phyloP scores from a whole-genome alignment of 2,797 vertebrate species.

The Lithobates pipiens region DNA sequence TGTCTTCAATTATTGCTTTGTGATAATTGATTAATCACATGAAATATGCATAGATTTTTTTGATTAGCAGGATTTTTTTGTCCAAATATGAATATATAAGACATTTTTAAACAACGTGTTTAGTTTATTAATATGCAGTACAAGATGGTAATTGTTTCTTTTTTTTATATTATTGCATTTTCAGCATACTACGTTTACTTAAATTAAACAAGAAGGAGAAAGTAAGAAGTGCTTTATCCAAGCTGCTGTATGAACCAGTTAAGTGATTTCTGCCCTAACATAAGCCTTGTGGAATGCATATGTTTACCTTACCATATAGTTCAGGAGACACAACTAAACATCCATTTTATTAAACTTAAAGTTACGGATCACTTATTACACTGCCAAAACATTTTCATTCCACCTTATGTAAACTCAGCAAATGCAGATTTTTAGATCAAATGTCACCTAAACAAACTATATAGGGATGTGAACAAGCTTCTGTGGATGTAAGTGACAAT shows the following conservation, averaged over 20 bases:
- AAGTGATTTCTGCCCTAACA: neutral
- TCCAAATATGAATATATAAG: no score
- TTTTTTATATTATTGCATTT: no score
- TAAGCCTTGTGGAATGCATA: neutral
- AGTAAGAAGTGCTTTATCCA: neutral
- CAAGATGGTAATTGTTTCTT: no score
- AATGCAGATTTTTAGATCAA: neutral
- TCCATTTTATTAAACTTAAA: conserved; percentile 7
- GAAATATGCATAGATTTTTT: no score
- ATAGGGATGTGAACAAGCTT: neutral
- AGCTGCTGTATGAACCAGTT: neutral
- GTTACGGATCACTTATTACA: neutral
- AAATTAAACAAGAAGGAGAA: neutral
- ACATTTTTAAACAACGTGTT: no score
- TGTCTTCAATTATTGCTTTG: no score
- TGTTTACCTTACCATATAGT: neutral
- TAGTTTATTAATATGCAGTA: no score
- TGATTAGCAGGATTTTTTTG: no score
- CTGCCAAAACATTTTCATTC: neutral
- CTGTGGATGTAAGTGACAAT: neutral
- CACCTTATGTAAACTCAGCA: neutral
- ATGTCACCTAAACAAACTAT: neutral
- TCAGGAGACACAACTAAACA: neutral
- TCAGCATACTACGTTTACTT: no score
- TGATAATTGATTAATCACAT: no score